Base-by-base conservation (phyloP, 2,113 vertebrate genomes). In the Pelusios castaneus region DNA sequence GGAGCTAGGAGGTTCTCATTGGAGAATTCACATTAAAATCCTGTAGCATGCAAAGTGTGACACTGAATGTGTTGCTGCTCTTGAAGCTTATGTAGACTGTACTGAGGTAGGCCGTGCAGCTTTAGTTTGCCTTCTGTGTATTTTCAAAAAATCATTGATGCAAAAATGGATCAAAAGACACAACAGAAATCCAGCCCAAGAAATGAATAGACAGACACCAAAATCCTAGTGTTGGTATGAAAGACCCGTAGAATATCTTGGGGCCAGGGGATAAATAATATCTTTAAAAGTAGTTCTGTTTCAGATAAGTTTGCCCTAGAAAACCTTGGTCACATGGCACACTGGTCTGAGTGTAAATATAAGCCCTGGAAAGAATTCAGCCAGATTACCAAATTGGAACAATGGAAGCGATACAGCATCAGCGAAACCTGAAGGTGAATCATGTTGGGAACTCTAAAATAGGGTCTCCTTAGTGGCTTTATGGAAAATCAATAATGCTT, bases 401-500 rank as follows among this genome's bases (percentile, higher is more conserved):
- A 9, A 7, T 63, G 60, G 31, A n/a, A 31, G 31, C 2, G 31
- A 67, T 67, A 12, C 78, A 2, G 51, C 54, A 0, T 0, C 63
- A 84, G 82, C 8, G 79, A 96, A 90, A 75, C 92, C 93, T 83
- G 82, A 27, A 79, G 89, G 89, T 7, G 0, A 91, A 89, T 84
- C 87, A 94, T 92, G 60, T 22, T 0, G 0, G 88, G 91, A 89
- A 90, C 5, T 86, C 85, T 80, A 0, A 0, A 88, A 73, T 5
- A 0, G 96, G 89, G 93, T 95, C 91, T 97, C 93, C 93, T 96
- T 85, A 84, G 92, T 0, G 56, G 92, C 87, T 96, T 96, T 90
- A 95, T 91, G 93, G 95, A 92, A 95, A 95, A 97, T 97, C 97
- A 89, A 95, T 97, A 93, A 83, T 60, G 82, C 91, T 96, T 96